Base-by-base conservation (phyloP, 2,113 vertebrate genomes). In the Narcine bancroftii region DNA sequence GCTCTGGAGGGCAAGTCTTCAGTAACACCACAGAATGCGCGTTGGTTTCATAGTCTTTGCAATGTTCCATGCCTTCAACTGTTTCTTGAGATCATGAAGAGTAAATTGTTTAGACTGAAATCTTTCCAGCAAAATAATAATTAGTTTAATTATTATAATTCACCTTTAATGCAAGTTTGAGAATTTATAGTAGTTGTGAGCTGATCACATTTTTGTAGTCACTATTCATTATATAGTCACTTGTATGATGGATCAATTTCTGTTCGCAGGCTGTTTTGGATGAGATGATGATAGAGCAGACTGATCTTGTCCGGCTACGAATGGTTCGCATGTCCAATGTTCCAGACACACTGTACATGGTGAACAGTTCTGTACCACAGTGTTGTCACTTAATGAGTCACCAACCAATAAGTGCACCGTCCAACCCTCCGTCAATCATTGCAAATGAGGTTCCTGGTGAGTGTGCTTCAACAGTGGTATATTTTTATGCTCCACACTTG, bases 251-350 rank as follows among this genome's bases (percentile, higher is more conserved):
- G 13, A 9, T 60, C 26, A 19, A 7, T 93, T 95, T 81, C 94
- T 93, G 17, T 95, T 95, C 47, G 93, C 94, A 99, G 99, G 97
- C 98, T 0, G 97, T 98, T 45, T 96, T 99, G 73, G 99, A 99
- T 71, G 99, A 99, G 95, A 99, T 99, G 98, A 99, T 99, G 99
- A 98, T 99, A 94, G 99, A 99, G 93, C 99, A 99, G 92, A 99
- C 98, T 0, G 99, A 99, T 92, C 96, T 99, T 0, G 98, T 99
- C 92, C 97, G 98, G 63, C 94, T 99, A 94, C 95, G 99, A 29
- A 97, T 99, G 95, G 98, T 99, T 76, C 97, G 99, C 21, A 99
- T 99, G 97, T 99, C 99, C 94, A 99, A 99, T 0, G 98, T 99
- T 81, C 99, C 99, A 0, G 99, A 99, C 95, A 99, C 99, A 0